Evolutionary conservation across 1,140 invertebrate species (phyloP), one percentile per base, ranked within the genome.

Genomic region (Lepidostoma basale): DNA sequence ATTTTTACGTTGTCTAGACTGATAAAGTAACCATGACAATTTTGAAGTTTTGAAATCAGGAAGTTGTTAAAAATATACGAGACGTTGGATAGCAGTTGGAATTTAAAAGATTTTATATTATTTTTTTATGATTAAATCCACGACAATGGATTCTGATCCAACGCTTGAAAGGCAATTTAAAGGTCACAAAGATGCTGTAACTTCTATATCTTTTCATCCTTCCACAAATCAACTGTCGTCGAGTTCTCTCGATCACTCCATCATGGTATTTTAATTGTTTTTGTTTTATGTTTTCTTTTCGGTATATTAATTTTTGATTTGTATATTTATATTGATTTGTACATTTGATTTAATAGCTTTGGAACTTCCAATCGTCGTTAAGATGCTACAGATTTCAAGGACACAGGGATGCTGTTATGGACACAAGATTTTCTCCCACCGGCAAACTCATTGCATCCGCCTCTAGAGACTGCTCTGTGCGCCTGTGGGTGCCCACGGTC

Each of bases 401-500:
- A 0, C 90, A 92, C 64, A 82, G 84, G 42, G 88, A 88, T 73
- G 77, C 80, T 10, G 86, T 91, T 5, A 82, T 84, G 65, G 85
- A 88, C 69, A 86, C 94, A 0, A 84, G 86, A 63, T 97, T 93
- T 83, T 90, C 92, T 9, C 90, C 92, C 44, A 87, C 89, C 59
- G 93, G 91, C 1, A 88, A 90, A 77, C 81, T 93, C 18, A 86
- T 97, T 72, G 93, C 93, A 2, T 93, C 93, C 23, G 88, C 87
- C 25, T 95, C 94, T 0, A 85, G 89, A 64, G 94, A 96, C 76
- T 88, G 89, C 77, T 90, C 89, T 22, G 89, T 96, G 0, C 83
- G 93, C 70, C 80, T 97, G 16, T 97, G 94, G 94, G 88, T 93
- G 42, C 92, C 94, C 0, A 91, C 87, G 71, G 84, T 94, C 71